Evolutionary conservation across 2,888 invertebrate species (phyloP).

Genomic region (Tipula unca): DNA sequence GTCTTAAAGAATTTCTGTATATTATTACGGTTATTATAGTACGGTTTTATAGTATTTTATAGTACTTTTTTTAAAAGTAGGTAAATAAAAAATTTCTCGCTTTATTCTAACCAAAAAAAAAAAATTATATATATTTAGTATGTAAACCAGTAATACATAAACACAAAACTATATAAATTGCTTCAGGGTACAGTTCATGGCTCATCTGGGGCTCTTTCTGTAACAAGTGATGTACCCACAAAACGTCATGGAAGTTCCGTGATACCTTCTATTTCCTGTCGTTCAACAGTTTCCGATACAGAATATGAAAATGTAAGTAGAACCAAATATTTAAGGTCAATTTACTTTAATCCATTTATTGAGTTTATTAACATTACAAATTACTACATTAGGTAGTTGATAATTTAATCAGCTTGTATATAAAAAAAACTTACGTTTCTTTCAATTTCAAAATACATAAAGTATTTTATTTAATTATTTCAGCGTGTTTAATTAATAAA

Average conservation of each 20-base stretch:
- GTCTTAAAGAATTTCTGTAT: neutral
- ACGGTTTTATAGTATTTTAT: neutral
- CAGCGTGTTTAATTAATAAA: too few species aligned
- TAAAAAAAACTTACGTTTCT: too few species aligned
- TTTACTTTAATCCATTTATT: neutral
- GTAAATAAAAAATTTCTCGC: neutral
- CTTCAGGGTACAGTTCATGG: slow-evolving; percentile 56
- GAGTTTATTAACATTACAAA: neutral
- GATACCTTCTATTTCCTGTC: slow-evolving; percentile 61
- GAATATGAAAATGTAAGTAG: slow-evolving; percentile 82
- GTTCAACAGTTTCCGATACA: slow-evolving; percentile 89
- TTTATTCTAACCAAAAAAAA: neutral
- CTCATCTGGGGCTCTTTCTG: slow-evolving; percentile 48
- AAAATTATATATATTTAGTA: neutral
- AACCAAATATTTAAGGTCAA: slow-evolving; percentile 28
- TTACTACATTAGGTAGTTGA: too few species aligned
- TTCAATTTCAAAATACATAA: too few species aligned
- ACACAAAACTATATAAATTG: neutral
- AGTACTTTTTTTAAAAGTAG: neutral
- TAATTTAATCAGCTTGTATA: too few species aligned
- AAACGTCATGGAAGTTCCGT: slow-evolving; percentile 46
- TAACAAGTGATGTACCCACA: slow-evolving; percentile 48
- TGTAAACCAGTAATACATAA: neutral
- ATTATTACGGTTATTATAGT: neutral
- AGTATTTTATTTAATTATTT: too few species aligned